These are phyloP conservation scores for Amblyraja radiata DNA, from an alignment of 2,797 vertebrate species.

Conservation along the genomic window DNA sequence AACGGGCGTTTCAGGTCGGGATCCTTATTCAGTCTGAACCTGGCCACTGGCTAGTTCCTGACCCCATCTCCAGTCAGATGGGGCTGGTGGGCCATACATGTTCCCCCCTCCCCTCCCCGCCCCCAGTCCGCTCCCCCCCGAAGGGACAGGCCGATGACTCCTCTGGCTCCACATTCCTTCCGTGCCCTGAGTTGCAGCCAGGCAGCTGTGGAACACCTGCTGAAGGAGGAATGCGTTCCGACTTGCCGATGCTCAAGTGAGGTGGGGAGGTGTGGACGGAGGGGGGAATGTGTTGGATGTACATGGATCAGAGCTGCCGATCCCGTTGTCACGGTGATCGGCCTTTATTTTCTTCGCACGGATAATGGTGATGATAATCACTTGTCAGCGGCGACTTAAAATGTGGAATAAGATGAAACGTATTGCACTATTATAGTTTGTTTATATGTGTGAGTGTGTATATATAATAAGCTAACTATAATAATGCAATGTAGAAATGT, in stretches of 20 bases:
- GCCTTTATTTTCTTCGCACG: neutral
- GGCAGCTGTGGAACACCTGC: slow-evolving; percentile 27
- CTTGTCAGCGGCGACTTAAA: neutral
- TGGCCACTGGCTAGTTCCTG: neutral
- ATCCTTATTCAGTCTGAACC: neutral
- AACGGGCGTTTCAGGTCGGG: too few species aligned
- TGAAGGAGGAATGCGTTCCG: neutral
- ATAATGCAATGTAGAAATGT: too few species aligned
- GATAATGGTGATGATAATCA: neutral
- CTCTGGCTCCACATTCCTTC: neutral
- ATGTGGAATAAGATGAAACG: neutral
- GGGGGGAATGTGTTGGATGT: too few species aligned
- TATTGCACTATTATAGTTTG: too few species aligned
- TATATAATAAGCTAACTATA: too few species aligned
- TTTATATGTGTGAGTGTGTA: too few species aligned
- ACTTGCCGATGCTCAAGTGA: neutral
- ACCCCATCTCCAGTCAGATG: neutral
- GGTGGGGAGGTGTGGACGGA: neutral
- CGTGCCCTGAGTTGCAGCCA: neutral
- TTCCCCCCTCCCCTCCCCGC: too few species aligned
- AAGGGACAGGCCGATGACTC: neutral
- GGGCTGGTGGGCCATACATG: neutral
- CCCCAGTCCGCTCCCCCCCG: neutral
- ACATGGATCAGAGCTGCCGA: neutral
- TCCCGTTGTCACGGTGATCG: neutral